Evolutionary conservation across 2,888 invertebrate species (phyloP), one percentile per base, ranked within the genome.

Genomic region (Agonopterix heracliana): DNA sequence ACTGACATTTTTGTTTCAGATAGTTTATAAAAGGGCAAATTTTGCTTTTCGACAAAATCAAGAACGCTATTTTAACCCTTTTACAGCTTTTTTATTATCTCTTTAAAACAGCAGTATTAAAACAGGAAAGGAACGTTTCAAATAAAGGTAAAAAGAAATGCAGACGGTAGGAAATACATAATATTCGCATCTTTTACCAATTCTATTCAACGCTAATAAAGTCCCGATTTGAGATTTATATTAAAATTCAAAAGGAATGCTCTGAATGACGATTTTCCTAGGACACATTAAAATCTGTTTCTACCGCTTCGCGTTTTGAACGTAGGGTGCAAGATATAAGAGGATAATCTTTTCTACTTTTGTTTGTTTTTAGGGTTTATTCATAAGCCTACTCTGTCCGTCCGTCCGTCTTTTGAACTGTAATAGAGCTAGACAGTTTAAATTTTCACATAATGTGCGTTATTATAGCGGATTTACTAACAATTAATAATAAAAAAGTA

Each of bases 201-300:
- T 71, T 72, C 71, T 65, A 68, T 74, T 69, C 75, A 71, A 76
- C 78, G 81, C 84, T 84, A 86, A 85, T 86, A 87, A 86, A 86
- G 69, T 81, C 73, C 63, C 75, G 76, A 84, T 78, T 74, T 64
- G 61, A 75, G 82, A 82, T 84, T 82, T 78, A 83, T 84, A 85
- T 85, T 85, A 82, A 86, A 85, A 84, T 86, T 82, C 85, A 81
- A 81, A 83, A 78, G 77, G 76, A 77, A 68, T 69, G 72, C 71
- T 74, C 68, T 69, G 82, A 78, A 82, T 81, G 81, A 81, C 84
- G 79, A 86, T 84, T 85, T 86, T 85, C 87, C 86, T 85, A 83
- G 84, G 83, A 84, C 79, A 74, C 85, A 84, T 87, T 86, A 86
- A 87, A 88, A 87, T 87, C 86, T 88, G 85, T 85, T 85, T 81